Percentiles rank a stretch among this genome's conserved stretches.
phyloP scores from a whole-genome alignment of 2,888 invertebrate species.

The Morpho deidamia region DNA sequence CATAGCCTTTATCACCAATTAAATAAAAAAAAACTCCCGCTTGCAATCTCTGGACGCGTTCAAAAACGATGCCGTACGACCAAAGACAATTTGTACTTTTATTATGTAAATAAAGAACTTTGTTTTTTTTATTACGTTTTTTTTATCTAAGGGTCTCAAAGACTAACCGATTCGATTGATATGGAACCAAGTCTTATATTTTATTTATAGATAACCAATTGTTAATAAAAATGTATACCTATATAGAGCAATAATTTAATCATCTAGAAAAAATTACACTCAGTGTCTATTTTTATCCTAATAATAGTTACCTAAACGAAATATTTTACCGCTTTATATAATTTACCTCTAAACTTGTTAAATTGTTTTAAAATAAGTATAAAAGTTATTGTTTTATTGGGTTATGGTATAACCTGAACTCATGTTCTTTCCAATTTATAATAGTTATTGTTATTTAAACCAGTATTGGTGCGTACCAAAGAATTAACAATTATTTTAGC shows the following conservation, averaged over 20 bases:
- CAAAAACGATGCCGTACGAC: constrained; percentile 30
- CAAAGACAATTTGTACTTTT: constrained; percentile 42
- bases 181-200: constrained; percentile 54
- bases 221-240: constrained; percentile 52
- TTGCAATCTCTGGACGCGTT: constrained; percentile 37
- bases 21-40: constrained; percentile 42
- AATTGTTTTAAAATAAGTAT: constrained; percentile 19
- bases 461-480: background rate
- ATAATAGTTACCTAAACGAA: constrained; percentile 45
- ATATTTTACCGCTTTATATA: constrained; percentile 49
- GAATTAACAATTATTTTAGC: background rate
- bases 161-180: constrained; percentile 31
- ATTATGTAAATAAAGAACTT: constrained; percentile 50
- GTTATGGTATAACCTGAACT: constrained; percentile 15
- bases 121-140: constrained; percentile 35
- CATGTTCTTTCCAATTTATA: constrained; percentile 8
- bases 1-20: constrained; percentile 40
- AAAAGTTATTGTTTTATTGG: constrained; percentile 19
- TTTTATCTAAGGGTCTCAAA: constrained; percentile 19
- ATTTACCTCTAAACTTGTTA: constrained; percentile 31
- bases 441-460: constrained; percentile 8
- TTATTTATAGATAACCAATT: constrained; percentile 29
- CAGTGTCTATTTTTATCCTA: constrained; percentile 63
- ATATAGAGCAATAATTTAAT: constrained; percentile 66
- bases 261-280: constrained; percentile 45